Evolutionary conservation across 2,113 vertebrate species (phyloP).

Genomic region (Leiothrix lutea): DNA sequence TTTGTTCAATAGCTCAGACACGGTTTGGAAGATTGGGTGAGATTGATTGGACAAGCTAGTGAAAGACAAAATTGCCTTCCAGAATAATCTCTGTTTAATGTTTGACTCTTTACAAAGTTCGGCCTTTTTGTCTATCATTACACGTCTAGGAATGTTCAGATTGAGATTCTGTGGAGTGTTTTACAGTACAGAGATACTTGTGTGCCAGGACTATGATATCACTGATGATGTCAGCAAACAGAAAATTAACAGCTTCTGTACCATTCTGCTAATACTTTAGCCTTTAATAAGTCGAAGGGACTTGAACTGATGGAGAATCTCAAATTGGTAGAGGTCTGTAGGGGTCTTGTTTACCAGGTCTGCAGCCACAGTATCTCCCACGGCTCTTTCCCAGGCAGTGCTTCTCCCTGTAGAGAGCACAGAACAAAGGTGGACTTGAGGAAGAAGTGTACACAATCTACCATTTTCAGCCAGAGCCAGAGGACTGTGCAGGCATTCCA

Average conservation of each 20-base stretch:
- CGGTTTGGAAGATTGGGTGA: not conserved
- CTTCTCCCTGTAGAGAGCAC: not conserved
- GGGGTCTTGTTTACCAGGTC: not conserved
- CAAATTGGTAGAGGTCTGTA: not conserved
- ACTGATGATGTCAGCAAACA: not conserved
- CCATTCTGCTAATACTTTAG: not conserved
- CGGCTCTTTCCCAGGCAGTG: not conserved
- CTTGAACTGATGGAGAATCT: not conserved
- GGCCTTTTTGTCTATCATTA: not conserved
- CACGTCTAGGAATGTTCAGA: not conserved
- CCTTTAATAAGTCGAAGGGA: not conserved
- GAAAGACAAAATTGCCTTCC: not conserved
- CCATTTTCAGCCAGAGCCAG: not conserved
- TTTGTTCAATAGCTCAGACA: not conserved
- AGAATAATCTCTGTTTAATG: not conserved
- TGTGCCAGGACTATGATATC: not conserved
- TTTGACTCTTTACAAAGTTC: not conserved
- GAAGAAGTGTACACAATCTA: accelerated
- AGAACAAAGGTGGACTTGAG: not conserved
- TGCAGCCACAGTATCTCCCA: not conserved
- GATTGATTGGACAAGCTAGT: not conserved
- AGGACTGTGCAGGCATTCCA: not conserved
- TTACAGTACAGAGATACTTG: not conserved
- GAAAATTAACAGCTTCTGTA: not conserved
- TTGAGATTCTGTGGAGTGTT: accelerated